Evolutionary conservation across 2,888 invertebrate genomes (phyloP), one percentile per base, ranked within the genome.

Genomic region (Leptinotarsa tumamoca): DNA sequence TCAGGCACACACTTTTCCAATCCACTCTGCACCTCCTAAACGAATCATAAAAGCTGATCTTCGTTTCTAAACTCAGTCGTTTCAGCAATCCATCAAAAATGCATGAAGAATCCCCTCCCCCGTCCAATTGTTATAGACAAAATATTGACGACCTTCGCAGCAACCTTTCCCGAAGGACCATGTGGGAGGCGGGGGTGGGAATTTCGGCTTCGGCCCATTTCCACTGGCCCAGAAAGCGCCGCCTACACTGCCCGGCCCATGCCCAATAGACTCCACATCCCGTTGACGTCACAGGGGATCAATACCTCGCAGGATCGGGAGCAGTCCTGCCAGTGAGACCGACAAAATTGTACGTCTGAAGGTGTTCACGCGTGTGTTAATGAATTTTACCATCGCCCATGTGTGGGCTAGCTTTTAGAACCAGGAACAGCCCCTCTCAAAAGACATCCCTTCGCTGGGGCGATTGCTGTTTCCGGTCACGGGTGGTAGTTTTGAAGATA

Each of bases 381-480:
- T 87, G 87, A 86, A 81, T 84, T 82, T 84, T 84, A 88, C 87
- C 89, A 89, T 90, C 90, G 94, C 94, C 94, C 95, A 96, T 96
- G 96, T 96, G 95, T 92, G 95, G 96, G 92, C 93, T 96, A 94
- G 95, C 94, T 91, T 96, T 96, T 94, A 96, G 94, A 91, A 96
- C 96, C 90, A 95, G 96, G 91, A 97, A 97, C 92, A 96, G 95
- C 92, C 97, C 97, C 92, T 96, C 96, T 91, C 96, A 96, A 92
- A 96, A 96, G 93, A 97, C 97, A 90, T 96, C 96, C 90, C 94
- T 97, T 88, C 94, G 97, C 91, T 97, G 97, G 97, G 96, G 96
- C 90, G 97, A 97, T 92, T 96, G 96, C 91, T 97, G 96, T 76
- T 78, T 54, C 51, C 43, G 43, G 52, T 51, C 27, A 73, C 33